Evolutionary conservation across 2,888 invertebrate species (phyloP).

Genomic region (Cartodere bifasciata): DNA sequence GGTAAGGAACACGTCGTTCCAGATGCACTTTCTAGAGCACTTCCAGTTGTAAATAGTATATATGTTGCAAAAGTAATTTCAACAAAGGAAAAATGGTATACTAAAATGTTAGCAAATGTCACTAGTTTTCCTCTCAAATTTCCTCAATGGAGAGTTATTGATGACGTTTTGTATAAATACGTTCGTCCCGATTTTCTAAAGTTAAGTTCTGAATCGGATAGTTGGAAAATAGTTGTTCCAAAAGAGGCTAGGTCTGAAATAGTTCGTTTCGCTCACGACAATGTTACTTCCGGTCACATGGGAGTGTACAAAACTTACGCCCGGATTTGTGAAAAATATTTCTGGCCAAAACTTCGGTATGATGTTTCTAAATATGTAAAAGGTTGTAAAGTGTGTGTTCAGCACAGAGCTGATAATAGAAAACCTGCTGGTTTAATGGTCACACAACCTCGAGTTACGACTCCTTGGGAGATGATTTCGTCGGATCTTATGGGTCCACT

Average conservation of each 20-base stretch:
- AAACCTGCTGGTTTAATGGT: slow-evolving; percentile 15
- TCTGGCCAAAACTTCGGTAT: slow-evolving; percentile 17
- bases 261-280: too few relatives aligned
- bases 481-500: slow-evolving; percentile 7
- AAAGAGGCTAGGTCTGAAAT: too few relatives aligned
- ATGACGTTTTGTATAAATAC: slow-evolving; percentile 16
- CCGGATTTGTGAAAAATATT: slow-evolving; percentile 7
- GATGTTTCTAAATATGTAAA: slow-evolving; percentile 16
- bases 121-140: slow-evolving; percentile 12
- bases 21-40: slow-evolving; percentile 12
- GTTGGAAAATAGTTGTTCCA: too few relatives aligned
- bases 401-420: slow-evolving; percentile 15
- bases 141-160: slow-evolving; percentile 13
- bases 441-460: slow-evolving; percentile 3
- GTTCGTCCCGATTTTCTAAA: too few relatives aligned
- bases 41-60: slow-evolving; percentile 9
- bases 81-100: too few relatives aligned
- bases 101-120: too few relatives aligned
- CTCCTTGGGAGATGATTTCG: slow-evolving; percentile 5
- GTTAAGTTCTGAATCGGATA: too few relatives aligned
- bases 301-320: slow-evolving; percentile 12
- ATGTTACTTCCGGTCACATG: slow-evolving; percentile 7
- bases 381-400: slow-evolving; percentile 14
- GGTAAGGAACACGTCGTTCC: slow-evolving; percentile 13
- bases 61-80: too few relatives aligned